phyloP scores from a whole-genome alignment of 2,888 invertebrate genomes.

The Alitta virens region DNA sequence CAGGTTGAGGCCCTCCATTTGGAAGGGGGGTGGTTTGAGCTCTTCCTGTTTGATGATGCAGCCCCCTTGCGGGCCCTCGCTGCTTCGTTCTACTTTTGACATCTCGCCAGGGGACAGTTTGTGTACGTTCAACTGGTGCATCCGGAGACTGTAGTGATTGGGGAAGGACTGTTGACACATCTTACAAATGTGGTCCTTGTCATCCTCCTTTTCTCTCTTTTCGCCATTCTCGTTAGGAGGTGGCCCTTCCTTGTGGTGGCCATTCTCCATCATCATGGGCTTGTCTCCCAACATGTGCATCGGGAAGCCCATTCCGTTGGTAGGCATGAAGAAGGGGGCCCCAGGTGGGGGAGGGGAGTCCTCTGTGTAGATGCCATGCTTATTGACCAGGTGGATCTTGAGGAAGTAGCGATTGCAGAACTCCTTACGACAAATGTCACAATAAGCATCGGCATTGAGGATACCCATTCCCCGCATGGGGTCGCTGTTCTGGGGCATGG shows the following conservation, averaged over 20 bases:
- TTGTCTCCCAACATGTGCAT: constrained; percentile 1
- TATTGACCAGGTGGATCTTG: constrained; percentile 54
- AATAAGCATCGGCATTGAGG: constrained; percentile 69
- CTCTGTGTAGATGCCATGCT: constrained; percentile 45
- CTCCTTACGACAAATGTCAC: constrained; percentile 77
- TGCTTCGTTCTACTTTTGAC: not conserved
- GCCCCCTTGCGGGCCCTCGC: not conserved
- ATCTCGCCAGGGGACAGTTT: constrained; percentile 33
- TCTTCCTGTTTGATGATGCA: not conserved
- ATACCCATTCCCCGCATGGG: not conserved
- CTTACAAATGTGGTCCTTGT: constrained; percentile 31
- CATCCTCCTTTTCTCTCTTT: not conserved
- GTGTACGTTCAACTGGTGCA: constrained; percentile 49
- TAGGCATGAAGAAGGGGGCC: not conserved
- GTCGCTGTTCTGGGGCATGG: not conserved
- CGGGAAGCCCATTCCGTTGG: not conserved
- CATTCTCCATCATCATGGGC: not conserved
- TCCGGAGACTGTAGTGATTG: constrained; percentile 71
- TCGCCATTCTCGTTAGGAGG: not conserved
- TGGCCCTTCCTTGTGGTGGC: not conserved
- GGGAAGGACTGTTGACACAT: constrained; percentile 75
- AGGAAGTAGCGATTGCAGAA: constrained; percentile 55
- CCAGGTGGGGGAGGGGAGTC: constrained; percentile 12
- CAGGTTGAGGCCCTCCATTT: constrained; percentile 13
- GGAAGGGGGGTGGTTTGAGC: constrained; percentile 3